Conservation (phyloP, 2,113 vertebrate genomes). For the Phodopus roborovskii region DNA sequence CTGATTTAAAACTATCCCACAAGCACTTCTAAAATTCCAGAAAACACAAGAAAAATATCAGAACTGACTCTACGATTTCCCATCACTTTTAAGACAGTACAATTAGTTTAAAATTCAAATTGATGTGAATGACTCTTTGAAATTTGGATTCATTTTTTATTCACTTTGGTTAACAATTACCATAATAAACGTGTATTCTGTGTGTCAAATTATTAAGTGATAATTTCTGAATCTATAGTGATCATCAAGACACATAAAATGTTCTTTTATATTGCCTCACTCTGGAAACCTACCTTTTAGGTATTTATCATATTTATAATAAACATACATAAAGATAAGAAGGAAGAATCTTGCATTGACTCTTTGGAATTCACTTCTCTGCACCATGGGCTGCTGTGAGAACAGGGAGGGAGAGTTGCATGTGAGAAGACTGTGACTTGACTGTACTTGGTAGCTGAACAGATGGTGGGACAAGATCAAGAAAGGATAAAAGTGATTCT, state of each 20-base stretch:
- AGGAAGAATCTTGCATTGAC: background rate
- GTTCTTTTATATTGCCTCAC: background rate
- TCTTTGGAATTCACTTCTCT: background rate
- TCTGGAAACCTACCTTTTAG: background rate
- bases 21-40: background rate
- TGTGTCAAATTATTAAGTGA: background rate
- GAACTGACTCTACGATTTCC: background rate
- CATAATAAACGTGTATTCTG: background rate
- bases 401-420: background rate
- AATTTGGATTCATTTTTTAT: background rate
- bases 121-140: background rate
- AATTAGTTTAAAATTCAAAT: background rate
- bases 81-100: background rate
- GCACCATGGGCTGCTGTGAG: background rate
- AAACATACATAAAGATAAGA: conserved; percentile 1
- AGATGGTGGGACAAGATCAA: background rate
- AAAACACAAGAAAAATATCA: conserved; percentile 31
- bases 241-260: background rate
- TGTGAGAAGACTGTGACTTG: background rate
- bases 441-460: background rate
- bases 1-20: background rate
- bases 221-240: background rate
- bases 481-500: background rate
- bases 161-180: background rate
- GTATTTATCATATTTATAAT: background rate